Percentiles rank a stretch among this genome's conserved stretches.
phyloP scores from a whole-genome alignment of 2,888 invertebrate genomes.

The Phyllotreta striolata region DNA sequence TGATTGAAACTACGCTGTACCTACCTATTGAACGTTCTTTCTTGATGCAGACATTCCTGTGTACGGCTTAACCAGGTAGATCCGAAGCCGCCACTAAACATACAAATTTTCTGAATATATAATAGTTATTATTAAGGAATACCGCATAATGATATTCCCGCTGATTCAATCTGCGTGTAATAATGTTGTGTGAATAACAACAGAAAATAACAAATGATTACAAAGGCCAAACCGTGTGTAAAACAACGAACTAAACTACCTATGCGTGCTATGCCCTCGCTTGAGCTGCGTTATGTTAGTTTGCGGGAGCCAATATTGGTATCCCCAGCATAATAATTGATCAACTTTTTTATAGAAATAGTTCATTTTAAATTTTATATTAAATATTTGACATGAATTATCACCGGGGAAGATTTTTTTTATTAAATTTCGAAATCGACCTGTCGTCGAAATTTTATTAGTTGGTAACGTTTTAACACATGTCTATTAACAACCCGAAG shows the following conservation, averaged over 20 bases:
- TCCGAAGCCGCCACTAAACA: conserved; percentile 15
- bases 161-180: conserved; percentile 36
- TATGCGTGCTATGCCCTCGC: conserved; percentile 32
- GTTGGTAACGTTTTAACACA: conserved; percentile 2
- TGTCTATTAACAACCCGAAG: conserved; percentile 20
- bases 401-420: too few species aligned
- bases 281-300: conserved; percentile 10
- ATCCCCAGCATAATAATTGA: too few species aligned
- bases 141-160: conserved; percentile 30
- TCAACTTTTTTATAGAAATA: too few species aligned
- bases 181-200: conserved; percentile 38
- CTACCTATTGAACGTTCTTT: too few species aligned
- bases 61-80: conserved; percentile 13
- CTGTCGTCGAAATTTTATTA: conserved; percentile 4
- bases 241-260: conserved; percentile 36
- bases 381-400: too few species aligned
- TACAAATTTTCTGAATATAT: conserved; percentile 23
- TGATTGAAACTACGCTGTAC: too few species aligned
- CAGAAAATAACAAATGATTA: conserved; percentile 37
- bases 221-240: conserved; percentile 36
- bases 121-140: conserved; percentile 28
- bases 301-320: too few species aligned
- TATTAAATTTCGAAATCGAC: neutral
- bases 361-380: too few species aligned
- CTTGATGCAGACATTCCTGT: too few species aligned